A percentile compares a stretch with the other conserved stretches of the same genome.
Conservation (phyloP, 2,113 vertebrate species). For the Typhlomys cinereus region DNA sequence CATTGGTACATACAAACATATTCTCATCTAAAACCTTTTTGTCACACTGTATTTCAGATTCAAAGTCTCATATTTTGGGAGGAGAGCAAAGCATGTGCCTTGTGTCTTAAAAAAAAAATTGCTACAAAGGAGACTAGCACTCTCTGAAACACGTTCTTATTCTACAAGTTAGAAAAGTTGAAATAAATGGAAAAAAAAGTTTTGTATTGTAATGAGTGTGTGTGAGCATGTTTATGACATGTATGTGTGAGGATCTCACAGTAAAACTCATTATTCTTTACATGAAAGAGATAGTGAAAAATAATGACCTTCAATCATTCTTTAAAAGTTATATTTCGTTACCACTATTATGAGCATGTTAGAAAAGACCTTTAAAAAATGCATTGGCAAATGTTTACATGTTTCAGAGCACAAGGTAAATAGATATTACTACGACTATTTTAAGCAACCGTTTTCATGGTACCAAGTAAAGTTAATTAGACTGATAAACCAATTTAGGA, state of each 20-base stretch:
- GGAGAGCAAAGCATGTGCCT: neutral
- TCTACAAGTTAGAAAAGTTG: constrained; percentile 1
- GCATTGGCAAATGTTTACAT: neutral
- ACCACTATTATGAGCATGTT: neutral
- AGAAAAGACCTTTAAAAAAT: neutral
- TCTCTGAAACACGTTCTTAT: neutral
- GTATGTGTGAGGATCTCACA: neutral
- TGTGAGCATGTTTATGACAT: neutral
- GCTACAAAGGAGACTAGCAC: neutral
- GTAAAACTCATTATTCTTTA: neutral
- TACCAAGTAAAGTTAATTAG: neutral
- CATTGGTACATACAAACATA: neutral
- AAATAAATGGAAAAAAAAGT: neutral
- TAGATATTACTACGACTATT: neutral
- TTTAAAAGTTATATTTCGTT: neutral
- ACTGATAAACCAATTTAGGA: neutral
- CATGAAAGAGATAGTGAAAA: neutral
- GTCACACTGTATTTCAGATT: neutral
- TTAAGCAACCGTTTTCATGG: constrained; percentile 23
- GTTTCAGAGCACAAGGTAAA: constrained; percentile 18
- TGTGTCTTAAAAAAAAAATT: neutral
- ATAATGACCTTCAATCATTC: neutral
- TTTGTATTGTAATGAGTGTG: neutral
- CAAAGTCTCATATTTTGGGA: neutral
- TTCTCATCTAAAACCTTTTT: neutral